Percentiles rank a stretch among this genome's conserved stretches.
Evolutionary conservation across 2,888 invertebrate genomes (phyloP).

Genomic region (Orthosia incerta): DNA sequence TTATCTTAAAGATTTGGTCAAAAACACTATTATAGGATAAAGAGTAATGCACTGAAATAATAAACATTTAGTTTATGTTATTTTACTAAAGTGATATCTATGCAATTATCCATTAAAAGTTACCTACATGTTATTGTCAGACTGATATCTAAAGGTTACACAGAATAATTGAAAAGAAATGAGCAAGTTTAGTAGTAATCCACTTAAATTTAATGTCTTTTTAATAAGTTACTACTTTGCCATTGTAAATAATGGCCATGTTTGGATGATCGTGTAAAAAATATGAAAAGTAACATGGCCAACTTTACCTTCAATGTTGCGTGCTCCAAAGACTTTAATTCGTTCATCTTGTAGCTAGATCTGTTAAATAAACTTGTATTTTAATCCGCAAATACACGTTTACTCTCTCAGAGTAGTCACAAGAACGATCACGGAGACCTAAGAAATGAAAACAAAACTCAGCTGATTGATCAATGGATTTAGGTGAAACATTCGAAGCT

Average conservation of each 20-base stretch:
- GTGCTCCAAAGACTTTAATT: constrained; percentile 98
- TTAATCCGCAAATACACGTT: constrained; percentile 36
- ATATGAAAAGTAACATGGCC: constrained; percentile 57
- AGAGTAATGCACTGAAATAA: neutral
- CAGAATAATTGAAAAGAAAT: neutral
- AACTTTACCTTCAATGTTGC: constrained; percentile 96
- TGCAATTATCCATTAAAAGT: neutral
- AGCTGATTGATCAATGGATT: constrained; percentile 81
- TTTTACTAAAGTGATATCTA: neutral
- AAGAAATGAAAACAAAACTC: constrained; percentile 88
- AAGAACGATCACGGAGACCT: constrained; percentile 58
- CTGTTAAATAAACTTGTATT: constrained; percentile 48
- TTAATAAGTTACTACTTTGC: neutral
- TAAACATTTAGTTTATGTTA: neutral
- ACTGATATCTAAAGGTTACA: neutral
- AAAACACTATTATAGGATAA: neutral
- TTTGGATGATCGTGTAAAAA: constrained; percentile 13
- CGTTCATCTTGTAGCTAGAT: constrained; percentile 93
- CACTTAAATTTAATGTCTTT: neutral
- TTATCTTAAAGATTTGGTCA: neutral
- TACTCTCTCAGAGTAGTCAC: constrained; percentile 28
- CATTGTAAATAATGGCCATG: constrained; percentile 17
- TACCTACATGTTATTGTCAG: neutral
- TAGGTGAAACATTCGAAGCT: constrained; percentile 54
- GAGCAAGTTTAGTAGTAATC: neutral